These are phyloP conservation scores for Chrysina gloriosa DNA, from an alignment of 2,888 invertebrate species.

Conservation along the genomic window DNA sequence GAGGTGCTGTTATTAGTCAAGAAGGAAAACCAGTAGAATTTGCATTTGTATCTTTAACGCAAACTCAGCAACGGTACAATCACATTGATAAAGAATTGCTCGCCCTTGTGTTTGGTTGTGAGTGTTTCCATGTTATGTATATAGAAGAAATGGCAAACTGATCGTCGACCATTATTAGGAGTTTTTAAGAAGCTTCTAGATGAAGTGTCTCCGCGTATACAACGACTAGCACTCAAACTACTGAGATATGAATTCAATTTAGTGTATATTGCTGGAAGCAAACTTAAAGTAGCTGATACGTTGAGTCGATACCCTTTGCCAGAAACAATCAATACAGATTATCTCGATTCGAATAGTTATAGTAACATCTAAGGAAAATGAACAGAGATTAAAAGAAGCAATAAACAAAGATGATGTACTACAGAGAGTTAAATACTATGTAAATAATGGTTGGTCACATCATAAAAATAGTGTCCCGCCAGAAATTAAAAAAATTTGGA, in stretches of 20 bases:
- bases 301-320: neutral
- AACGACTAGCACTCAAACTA: neutral
- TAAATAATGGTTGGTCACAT: slow-evolving; percentile 28
- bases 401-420: slow-evolving; percentile 26
- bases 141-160: too few species aligned
- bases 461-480: slow-evolving; percentile 21
- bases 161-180: slow-evolving; percentile 9
- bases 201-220: slow-evolving; percentile 13
- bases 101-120: slow-evolving; percentile 48
- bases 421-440: slow-evolving; percentile 23
- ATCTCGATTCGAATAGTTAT: neutral
- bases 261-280: neutral
- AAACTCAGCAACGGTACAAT: slow-evolving; percentile 43
- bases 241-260: slow-evolving; percentile 11
- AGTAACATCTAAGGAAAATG: neutral
- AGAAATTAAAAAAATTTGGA: slow-evolving; percentile 10
- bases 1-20: slow-evolving; percentile 28
- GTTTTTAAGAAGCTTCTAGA: slow-evolving; percentile 9
- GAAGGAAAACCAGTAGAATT: slow-evolving; percentile 35
- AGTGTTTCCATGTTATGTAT: slow-evolving; percentile 42
- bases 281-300: neutral
- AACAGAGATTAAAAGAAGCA: slow-evolving; percentile 6
- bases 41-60: slow-evolving; percentile 36
- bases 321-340: slow-evolving; percentile 13
- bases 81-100: slow-evolving; percentile 51